Conservation (phyloP, 2,797 vertebrate species). For the Myripristis jacobus region DNA sequence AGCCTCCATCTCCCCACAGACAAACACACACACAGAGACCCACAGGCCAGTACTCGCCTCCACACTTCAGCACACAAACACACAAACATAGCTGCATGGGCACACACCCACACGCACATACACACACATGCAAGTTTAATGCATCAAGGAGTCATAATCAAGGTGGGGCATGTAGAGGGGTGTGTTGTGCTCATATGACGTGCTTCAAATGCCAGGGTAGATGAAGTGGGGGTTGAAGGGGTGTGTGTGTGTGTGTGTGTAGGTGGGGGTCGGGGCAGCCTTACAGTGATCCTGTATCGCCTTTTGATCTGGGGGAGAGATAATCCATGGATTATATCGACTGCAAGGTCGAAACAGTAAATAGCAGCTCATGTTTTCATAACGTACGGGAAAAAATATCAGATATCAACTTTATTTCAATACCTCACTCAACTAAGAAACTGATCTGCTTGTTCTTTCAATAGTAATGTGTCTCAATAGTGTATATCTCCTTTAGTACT, state of each 20-base stretch:
- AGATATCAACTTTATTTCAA: not conserved
- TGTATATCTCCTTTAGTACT: too few relatives aligned
- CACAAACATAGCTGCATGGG: conserved; percentile 9
- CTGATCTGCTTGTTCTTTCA: too few relatives aligned
- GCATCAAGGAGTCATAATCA: conserved; percentile 14
- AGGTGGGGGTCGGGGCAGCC: too few relatives aligned
- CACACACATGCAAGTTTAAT: conserved; percentile 37
- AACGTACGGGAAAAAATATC: not conserved
- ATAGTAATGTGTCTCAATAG: too few relatives aligned
- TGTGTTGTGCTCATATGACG: not conserved
- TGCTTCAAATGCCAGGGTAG: not conserved
- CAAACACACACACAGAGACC: conserved; percentile 10
- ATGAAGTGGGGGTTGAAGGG: too few relatives aligned
- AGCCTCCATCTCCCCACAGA: conserved; percentile 20
- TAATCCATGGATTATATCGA: too few relatives aligned
- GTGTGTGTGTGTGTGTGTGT: not conserved
- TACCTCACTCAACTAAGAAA: too few relatives aligned
- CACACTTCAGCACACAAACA: not conserved
- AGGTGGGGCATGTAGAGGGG: conserved; percentile 8
- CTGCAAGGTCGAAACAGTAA: too few relatives aligned
- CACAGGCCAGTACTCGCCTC: conserved; percentile 17
- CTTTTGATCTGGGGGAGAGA: too few relatives aligned
- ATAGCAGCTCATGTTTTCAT: too few relatives aligned
- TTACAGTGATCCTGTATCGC: too few relatives aligned
- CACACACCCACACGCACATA: conserved; percentile 7